A percentile compares a stretch with the other conserved stretches of the same genome.
Conservation (phyloP, 2,113 vertebrate species). For the Salvelinus alpinus region DNA sequence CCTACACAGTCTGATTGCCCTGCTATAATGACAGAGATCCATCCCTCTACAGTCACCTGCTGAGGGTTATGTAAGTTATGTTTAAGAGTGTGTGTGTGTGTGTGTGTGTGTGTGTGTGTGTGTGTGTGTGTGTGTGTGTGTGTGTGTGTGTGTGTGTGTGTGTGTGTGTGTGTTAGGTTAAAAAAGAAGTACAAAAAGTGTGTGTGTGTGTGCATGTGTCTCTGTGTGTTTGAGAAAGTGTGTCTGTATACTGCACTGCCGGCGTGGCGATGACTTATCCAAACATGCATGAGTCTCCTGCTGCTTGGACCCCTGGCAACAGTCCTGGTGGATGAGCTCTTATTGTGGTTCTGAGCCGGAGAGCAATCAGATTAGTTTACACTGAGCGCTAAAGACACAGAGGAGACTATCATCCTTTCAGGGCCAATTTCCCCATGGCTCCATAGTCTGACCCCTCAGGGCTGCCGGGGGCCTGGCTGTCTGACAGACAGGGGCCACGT, state of each 20-base stretch:
- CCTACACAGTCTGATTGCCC: conserved; percentile 22
- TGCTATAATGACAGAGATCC: conserved; percentile 46
- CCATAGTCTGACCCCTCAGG: conserved; percentile 47
- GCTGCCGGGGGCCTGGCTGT: conserved; percentile 36
- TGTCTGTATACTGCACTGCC: conserved; percentile 1
- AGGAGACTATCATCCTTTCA: conserved; percentile 71
- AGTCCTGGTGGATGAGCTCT: conserved; percentile 52
- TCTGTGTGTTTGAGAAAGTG: neutral
- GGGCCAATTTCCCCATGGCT: conserved; percentile 60
- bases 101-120: too few species aligned
- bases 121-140: too few species aligned
- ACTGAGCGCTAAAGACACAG: conserved; percentile 57
- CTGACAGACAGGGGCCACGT: neutral
- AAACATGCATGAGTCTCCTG: conserved; percentile 44
- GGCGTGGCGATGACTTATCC: neutral
- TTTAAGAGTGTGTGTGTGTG: too few species aligned
- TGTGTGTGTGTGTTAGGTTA: conserved; percentile 5
- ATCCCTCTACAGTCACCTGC: conserved; percentile 10
- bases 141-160: too few species aligned
- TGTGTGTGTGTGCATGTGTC: neutral
- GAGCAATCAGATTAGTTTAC: conserved; percentile 75
- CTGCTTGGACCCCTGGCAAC: conserved; percentile 50
- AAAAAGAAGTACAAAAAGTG: conserved; percentile 10
- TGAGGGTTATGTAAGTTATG: neutral
- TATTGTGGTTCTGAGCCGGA: conserved; percentile 68